Evolutionary conservation across 2,797 vertebrate genomes (phyloP).

Genomic region (Capromys pilorides): DNA sequence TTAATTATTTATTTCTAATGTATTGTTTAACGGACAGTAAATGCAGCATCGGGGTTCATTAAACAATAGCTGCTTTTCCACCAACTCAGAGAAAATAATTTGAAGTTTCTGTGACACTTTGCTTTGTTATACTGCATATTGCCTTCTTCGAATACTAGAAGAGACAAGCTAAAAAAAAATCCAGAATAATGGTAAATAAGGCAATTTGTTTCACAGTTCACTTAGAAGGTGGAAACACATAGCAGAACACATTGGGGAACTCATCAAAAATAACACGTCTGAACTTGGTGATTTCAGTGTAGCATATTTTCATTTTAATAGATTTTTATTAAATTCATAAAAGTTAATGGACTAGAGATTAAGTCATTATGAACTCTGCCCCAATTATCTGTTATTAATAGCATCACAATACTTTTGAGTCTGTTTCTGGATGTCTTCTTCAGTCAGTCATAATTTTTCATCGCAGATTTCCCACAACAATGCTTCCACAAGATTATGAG

Average conservation of each 20-base stretch:
- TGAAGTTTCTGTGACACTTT: constrained; percentile 63
- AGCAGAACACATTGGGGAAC: constrained; percentile 63
- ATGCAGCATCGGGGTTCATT: constrained; percentile 67
- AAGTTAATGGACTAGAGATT: constrained; percentile 83
- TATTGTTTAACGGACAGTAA: constrained; percentile 66
- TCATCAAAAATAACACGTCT: constrained; percentile 74
- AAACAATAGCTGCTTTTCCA: constrained; percentile 74
- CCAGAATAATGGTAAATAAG: constrained; percentile 72
- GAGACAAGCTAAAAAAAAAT: constrained; percentile 48
- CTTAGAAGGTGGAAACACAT: constrained; percentile 70
- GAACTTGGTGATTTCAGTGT: constrained; percentile 72
- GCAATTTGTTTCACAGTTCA: constrained; percentile 80
- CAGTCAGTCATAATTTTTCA: constrained; percentile 65
- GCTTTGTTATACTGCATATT: constrained; percentile 72
- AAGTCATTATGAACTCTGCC: constrained; percentile 80
- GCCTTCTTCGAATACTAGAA: constrained; percentile 60
- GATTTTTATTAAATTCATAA: constrained; percentile 82
- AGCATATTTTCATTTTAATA: constrained; percentile 79
- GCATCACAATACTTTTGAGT: constrained; percentile 64
- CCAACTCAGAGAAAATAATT: constrained; percentile 67
- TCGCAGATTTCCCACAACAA: constrained; percentile 44
- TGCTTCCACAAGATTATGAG: constrained; percentile 46
- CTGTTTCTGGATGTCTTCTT: constrained; percentile 63
- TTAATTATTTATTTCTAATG: constrained; percentile 68
- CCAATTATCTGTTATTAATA: constrained; percentile 80